Evolutionary conservation across 2,113 vertebrate species (phyloP).

Genomic region (Pithys albifrons): DNA sequence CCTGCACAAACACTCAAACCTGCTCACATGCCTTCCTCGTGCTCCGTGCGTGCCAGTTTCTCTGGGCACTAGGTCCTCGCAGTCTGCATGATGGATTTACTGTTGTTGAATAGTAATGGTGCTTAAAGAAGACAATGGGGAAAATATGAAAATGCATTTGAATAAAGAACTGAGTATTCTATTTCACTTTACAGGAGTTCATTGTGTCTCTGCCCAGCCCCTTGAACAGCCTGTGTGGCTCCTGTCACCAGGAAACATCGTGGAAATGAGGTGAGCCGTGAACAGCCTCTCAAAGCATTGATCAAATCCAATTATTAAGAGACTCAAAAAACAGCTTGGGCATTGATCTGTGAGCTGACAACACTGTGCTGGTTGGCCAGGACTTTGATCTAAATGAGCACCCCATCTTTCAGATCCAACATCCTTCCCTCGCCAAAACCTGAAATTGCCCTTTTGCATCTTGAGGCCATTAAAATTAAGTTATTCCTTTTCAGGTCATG

Average conservation of each 20-base stretch:
- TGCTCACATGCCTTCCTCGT: neutral
- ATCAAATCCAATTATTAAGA: neutral
- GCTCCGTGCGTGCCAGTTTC: rapidly evolving
- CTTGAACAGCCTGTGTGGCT: neutral
- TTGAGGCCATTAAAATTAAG: neutral
- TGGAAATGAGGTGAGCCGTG: neutral
- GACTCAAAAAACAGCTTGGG: neutral
- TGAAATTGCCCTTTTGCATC: neutral
- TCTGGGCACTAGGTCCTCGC: rapidly evolving
- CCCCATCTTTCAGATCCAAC: neutral
- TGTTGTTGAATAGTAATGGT: neutral
- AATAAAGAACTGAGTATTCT: neutral
- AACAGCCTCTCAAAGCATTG: neutral
- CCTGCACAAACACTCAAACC: neutral
- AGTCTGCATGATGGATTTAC: neutral
- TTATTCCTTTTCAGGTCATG: neutral
- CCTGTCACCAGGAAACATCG: rapidly evolving
- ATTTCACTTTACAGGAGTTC: neutral
- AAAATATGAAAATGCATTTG: neutral
- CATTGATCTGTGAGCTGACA: neutral
- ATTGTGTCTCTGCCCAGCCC: rapidly evolving
- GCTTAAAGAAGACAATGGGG: neutral
- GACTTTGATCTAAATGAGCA: neutral
- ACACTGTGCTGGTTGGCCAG: neutral
- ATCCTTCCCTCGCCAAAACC: neutral